Conservation (phyloP, 2,113 vertebrate species). For the Vidua macroura region DNA sequence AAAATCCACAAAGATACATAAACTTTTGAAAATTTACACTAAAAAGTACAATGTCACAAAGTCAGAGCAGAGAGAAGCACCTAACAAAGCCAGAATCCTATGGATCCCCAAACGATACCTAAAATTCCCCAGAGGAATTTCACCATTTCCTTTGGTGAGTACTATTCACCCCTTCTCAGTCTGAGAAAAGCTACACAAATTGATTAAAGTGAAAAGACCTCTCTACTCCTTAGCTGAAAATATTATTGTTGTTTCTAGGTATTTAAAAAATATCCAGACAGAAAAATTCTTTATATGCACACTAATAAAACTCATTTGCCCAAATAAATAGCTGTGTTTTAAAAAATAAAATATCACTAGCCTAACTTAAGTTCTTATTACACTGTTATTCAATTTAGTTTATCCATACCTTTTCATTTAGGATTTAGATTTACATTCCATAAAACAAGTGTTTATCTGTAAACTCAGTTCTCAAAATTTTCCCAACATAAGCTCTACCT, state of each 20-base stretch:
- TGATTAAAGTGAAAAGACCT: not conserved
- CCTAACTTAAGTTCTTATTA: not conserved
- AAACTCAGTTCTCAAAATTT: not conserved
- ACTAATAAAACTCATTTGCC: not conserved
- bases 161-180: not conserved
- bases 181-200: not conserved
- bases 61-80: not conserved
- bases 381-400: not conserved
- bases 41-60: not conserved
- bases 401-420: not conserved
- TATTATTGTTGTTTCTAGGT: not conserved
- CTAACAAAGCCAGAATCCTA: not conserved
- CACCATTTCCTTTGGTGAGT: not conserved
- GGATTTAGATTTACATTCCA: slow-evolving; percentile 10
- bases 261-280: not conserved
- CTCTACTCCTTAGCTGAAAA: not conserved
- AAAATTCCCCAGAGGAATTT: not conserved
- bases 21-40: not conserved
- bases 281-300: not conserved
- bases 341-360: not conserved
- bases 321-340: not conserved
- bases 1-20: not conserved
- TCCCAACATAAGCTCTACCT: not conserved
- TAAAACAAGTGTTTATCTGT: not conserved
- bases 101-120: not conserved